Evolutionary conservation across 2,888 invertebrate species (phyloP).

Genomic region (Epirrita christyi): DNA sequence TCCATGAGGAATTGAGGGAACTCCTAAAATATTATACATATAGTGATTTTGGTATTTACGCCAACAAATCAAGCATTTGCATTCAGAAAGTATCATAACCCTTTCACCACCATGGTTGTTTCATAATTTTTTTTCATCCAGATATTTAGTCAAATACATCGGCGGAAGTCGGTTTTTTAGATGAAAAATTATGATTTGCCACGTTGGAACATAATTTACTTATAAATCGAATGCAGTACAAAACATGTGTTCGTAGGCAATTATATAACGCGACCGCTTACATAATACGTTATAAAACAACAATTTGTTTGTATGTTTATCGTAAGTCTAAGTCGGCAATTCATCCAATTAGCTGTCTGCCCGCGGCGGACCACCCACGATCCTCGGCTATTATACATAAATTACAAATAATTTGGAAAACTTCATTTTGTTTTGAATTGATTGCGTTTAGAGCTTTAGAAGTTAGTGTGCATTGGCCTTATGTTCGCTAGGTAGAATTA

Average conservation of each 20-base stretch:
- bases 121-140: too few relatives aligned
- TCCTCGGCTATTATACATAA: slow-evolving; percentile 77
- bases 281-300: slow-evolving; percentile 61
- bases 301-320: slow-evolving; percentile 81
- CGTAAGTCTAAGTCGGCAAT: slow-evolving; percentile 79
- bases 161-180: too few relatives aligned
- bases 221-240: too few relatives aligned
- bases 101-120: too few relatives aligned
- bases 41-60: too few relatives aligned
- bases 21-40: too few relatives aligned
- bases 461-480: slow-evolving; percentile 38
- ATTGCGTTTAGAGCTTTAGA: slow-evolving; percentile 56
- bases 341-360: slow-evolving; percentile 79
- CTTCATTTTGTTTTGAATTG: slow-evolving; percentile 63
- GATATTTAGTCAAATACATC: too few relatives aligned
- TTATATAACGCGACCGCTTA: slow-evolving; percentile 42
- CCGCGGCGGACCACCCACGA: slow-evolving; percentile 73
- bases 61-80: too few relatives aligned
- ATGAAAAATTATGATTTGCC: too few relatives aligned
- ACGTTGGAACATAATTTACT: too few relatives aligned
- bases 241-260: slow-evolving; percentile 21
- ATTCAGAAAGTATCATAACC: too few relatives aligned
- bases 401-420: slow-evolving; percentile 82
- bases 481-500: background rate
- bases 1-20: too few relatives aligned